These are phyloP conservation scores for Leucopsar rothschildi DNA, from an alignment of 2,113 vertebrate species.

Conservation along the genomic window DNA sequence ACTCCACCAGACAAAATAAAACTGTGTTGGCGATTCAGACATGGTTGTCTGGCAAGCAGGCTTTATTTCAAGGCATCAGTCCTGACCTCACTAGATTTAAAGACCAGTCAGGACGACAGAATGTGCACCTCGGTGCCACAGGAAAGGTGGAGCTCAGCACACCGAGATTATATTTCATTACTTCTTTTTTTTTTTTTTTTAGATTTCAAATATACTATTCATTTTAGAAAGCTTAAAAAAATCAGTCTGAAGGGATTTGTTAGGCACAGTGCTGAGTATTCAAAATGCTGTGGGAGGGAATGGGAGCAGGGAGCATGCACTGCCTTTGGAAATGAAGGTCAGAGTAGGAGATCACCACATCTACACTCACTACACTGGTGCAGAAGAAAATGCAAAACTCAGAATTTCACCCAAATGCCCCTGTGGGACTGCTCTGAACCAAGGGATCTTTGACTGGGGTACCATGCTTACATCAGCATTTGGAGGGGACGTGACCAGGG, in stretches of 20 bases:
- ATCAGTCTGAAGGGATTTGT: background rate
- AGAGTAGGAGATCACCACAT: background rate
- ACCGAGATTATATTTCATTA: conserved; percentile 12
- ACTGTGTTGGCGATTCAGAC: conserved; percentile 62
- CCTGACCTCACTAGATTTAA: conserved; percentile 59
- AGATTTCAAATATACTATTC: background rate
- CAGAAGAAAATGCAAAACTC: background rate
- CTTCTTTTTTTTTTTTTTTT: background rate
- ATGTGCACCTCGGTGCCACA: conserved; percentile 27
- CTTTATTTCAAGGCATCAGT: conserved; percentile 61
- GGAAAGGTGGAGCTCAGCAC: conserved; percentile 32
- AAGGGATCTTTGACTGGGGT: rapidly evolving
- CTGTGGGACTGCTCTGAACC: rapidly evolving
- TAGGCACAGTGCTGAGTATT: background rate
- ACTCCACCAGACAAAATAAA: conserved; percentile 74
- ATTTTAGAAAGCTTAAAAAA: background rate
- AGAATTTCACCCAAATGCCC: background rate
- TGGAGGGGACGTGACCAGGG: background rate
- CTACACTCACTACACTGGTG: background rate
- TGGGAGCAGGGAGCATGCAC: background rate
- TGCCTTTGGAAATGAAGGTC: background rate
- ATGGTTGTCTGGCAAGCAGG: conserved; percentile 55
- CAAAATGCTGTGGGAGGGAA: background rate
- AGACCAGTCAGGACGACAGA: conserved; percentile 42
- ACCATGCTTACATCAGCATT: background rate